phyloP scores from a whole-genome alignment of 2,113 vertebrate genomes.

The Gallinago paraguaiae region DNA sequence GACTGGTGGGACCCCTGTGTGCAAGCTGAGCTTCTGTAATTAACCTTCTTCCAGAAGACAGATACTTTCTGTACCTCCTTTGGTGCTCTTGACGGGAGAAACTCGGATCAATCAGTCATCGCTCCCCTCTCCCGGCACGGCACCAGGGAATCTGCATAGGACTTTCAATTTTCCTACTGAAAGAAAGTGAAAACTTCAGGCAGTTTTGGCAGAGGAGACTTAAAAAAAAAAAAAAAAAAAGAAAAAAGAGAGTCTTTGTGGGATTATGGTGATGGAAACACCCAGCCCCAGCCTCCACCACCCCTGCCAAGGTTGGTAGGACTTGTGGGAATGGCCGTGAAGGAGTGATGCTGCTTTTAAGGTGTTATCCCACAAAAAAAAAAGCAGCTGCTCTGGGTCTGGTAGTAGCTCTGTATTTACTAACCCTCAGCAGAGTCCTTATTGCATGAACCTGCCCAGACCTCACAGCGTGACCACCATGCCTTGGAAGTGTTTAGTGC shows the following conservation, averaged over 20 bases:
- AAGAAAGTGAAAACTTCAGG: neutral
- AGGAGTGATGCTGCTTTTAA: neutral
- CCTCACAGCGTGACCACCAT: neutral
- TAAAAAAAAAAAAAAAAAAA: neutral
- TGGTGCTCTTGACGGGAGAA: neutral
- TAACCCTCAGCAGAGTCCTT: neutral
- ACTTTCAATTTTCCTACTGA: neutral
- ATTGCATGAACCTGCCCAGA: neutral
- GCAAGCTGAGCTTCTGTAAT: constrained; percentile 6
- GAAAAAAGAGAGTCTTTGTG: neutral
- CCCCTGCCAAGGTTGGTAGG: neutral
- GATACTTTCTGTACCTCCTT: neutral
- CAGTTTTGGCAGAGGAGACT: neutral
- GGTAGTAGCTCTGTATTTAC: neutral
- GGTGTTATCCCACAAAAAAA: neutral
- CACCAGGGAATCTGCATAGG: neutral
- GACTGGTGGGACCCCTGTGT: neutral
- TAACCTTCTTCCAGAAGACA: neutral
- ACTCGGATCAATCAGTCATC: neutral
- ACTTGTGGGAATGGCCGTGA: neutral
- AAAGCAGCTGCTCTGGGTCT: neutral
- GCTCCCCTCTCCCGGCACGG: rapidly evolving
- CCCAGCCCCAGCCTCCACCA: neutral
- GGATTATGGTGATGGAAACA: neutral
- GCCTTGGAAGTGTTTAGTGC: neutral